phyloP scores from a whole-genome alignment of 2,888 invertebrate genomes.

The Bombylius major region DNA sequence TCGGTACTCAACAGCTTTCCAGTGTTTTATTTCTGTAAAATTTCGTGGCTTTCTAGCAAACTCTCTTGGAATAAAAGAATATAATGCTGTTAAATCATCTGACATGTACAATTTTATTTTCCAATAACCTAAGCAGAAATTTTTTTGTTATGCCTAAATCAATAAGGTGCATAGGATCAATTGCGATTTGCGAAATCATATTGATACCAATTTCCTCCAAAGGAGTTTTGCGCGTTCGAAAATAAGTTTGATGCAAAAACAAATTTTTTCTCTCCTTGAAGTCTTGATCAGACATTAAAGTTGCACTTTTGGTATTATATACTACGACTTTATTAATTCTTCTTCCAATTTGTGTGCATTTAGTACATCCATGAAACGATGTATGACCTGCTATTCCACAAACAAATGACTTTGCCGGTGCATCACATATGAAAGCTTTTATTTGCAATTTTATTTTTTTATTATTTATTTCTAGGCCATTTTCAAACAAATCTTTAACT shows the following conservation, averaged over 20 bases:
- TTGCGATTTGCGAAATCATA: not conserved
- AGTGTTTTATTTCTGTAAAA: no score
- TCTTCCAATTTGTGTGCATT: not conserved
- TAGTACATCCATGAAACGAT: not conserved
- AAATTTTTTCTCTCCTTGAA: not conserved
- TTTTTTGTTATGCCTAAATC: slow-evolving; percentile 13
- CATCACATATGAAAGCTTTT: slow-evolving; percentile 14
- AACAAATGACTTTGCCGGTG: slow-evolving; percentile 6
- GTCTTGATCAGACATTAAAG: not conserved
- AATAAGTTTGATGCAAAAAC: not conserved
- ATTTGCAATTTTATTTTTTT: slow-evolving; percentile 7
- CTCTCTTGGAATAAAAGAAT: not conserved
- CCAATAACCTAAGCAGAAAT: not conserved
- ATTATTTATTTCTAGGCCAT: not conserved
- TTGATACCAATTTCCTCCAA: not conserved
- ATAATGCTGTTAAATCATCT: not conserved
- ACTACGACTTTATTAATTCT: not conserved
- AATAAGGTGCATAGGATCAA: slow-evolving; percentile 19
- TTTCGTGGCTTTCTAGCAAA: no score
- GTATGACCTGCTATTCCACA: not conserved
- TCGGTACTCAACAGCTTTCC: no score
- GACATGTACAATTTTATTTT: not conserved
- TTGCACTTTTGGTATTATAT: not conserved
- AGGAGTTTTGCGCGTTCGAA: not conserved
- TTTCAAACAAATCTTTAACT: slow-evolving; percentile 1